Evolutionary conservation across 2,113 vertebrate species (phyloP).

Genomic region (Rattus rattus): DNA sequence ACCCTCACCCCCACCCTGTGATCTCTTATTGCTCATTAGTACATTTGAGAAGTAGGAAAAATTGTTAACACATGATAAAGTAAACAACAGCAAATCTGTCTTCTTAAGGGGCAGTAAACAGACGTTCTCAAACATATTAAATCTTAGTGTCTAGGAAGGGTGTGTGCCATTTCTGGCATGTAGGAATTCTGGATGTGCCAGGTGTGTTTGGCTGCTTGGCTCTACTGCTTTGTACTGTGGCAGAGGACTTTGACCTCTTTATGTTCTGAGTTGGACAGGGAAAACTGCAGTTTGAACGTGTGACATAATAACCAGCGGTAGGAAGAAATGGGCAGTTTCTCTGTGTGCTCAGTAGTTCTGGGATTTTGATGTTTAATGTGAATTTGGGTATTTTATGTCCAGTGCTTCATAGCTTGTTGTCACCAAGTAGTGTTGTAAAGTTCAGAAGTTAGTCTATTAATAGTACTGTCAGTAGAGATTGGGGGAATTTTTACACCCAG

Average conservation of each 20-base stretch:
- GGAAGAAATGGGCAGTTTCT: neutral
- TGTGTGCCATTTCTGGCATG: slow-evolving; percentile 35
- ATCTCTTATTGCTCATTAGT: neutral
- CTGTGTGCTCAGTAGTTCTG: neutral
- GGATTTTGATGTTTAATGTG: neutral
- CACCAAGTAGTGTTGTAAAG: slow-evolving; percentile 49
- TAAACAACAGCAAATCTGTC: slow-evolving; percentile 16
- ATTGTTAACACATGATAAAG: slow-evolving; percentile 9
- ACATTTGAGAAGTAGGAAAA: slow-evolving; percentile 38
- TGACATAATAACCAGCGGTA: neutral
- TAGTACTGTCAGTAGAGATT: slow-evolving; percentile 69
- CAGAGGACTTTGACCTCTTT: slow-evolving; percentile 79
- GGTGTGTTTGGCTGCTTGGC: slow-evolving; percentile 54
- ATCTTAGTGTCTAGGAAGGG: neutral
- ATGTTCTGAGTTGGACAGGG: slow-evolving; percentile 57
- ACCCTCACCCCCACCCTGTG: neutral
- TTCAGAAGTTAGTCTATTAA: slow-evolving; percentile 78
- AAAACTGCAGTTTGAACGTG: neutral
- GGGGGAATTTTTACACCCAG: slow-evolving; percentile 59
- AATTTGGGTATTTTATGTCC: slow-evolving; percentile 13
- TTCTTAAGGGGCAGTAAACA: slow-evolving; percentile 16
- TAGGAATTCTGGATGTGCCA: slow-evolving; percentile 61
- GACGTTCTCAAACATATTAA: slow-evolving; percentile 11
- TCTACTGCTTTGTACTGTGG: slow-evolving; percentile 53
- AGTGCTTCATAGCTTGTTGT: slow-evolving; percentile 51